Percentiles rank a stretch among this genome's conserved stretches.
Conservation (phyloP, 2,888 invertebrate genomes). For the Cactoblastis cactorum region DNA sequence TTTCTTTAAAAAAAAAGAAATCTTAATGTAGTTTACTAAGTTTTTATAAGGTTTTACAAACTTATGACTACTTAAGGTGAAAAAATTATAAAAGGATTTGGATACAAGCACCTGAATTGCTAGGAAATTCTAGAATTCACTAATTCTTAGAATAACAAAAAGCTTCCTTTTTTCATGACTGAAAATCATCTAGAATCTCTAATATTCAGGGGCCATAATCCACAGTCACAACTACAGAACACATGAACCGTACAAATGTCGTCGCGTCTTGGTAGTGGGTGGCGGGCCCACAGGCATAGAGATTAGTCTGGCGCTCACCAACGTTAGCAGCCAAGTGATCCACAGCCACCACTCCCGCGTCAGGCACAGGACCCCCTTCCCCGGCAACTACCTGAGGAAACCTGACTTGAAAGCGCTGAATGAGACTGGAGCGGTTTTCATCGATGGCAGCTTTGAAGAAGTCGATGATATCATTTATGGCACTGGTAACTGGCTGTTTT, state of each 20-base stretch:
- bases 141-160: too few relatives aligned
- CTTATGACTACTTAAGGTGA: too few relatives aligned
- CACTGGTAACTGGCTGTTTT: conserved; percentile 84
- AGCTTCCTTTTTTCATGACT: too few relatives aligned
- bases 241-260: conserved; percentile 77
- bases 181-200: too few relatives aligned
- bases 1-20: too few relatives aligned
- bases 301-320: conserved; percentile 81
- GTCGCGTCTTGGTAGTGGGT: conserved; percentile 83
- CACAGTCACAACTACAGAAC: conserved; percentile 87
- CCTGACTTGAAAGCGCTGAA: conserved; percentile 72
- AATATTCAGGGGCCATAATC: conserved; percentile 76
- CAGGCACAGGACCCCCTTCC: conserved; percentile 59
- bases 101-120: too few relatives aligned
- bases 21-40: too few relatives aligned
- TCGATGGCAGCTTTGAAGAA: conserved; percentile 78
- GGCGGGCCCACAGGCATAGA: conserved; percentile 87
- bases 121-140: too few relatives aligned
- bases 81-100: too few relatives aligned
- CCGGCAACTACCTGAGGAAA: conserved; percentile 70
- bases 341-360: conserved; percentile 73
- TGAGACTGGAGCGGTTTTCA: conserved; percentile 75
- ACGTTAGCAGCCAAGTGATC: conserved; percentile 58
- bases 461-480: conserved; percentile 85
- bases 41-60: too few relatives aligned